Evolutionary conservation across 2,113 vertebrate genomes (phyloP).

Genomic region (Suncus etruscus): DNA sequence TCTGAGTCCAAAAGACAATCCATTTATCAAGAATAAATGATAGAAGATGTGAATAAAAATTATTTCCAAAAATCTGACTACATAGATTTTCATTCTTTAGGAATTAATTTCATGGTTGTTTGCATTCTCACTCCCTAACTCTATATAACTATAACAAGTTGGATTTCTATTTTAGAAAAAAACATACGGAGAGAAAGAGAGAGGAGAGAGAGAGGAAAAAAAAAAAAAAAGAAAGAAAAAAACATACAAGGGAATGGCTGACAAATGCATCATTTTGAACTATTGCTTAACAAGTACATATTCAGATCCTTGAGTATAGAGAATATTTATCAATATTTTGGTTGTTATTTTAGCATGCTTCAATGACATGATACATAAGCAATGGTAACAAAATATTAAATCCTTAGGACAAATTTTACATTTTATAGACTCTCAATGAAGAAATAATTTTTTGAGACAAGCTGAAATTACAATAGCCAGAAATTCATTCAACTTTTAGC

Average conservation of each 20-base stretch:
- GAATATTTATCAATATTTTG: constrained; percentile 2
- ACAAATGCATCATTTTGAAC: too few species aligned
- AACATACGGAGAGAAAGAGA: too few species aligned
- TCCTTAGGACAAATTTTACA: neutral
- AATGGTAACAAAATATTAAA: too few species aligned
- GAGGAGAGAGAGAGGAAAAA: too few species aligned
- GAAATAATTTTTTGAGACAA: too few species aligned
- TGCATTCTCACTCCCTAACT: neutral
- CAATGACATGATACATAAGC: neutral
- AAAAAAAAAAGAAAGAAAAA: too few species aligned
- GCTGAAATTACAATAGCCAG: too few species aligned
- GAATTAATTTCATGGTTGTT: neutral
- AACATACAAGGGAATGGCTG: too few species aligned
- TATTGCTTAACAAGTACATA: too few species aligned
- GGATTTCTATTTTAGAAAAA: neutral
- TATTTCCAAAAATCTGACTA: neutral
- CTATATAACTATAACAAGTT: neutral
- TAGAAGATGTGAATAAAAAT: neutral
- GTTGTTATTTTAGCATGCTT: neutral
- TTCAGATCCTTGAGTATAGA: neutral
- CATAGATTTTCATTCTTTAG: neutral
- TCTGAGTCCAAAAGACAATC: neutral
- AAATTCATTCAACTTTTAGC: too few species aligned
- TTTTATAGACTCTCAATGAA: too few species aligned
- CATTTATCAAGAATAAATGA: neutral